phyloP scores from a whole-genome alignment of 2,113 vertebrate species.

The Montifringilla adamsi region DNA sequence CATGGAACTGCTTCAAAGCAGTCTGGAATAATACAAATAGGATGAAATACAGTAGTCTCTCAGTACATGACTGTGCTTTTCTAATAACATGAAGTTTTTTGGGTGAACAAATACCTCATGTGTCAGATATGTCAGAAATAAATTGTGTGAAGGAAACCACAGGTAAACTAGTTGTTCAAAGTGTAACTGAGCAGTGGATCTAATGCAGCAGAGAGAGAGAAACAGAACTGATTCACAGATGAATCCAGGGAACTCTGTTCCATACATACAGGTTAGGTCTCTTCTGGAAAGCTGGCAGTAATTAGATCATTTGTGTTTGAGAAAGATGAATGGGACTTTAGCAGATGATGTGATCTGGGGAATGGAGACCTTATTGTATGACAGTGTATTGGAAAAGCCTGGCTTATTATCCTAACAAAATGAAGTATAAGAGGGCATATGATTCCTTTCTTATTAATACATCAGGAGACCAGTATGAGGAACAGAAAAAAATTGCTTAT shows the following conservation, averaged over 20 bases:
- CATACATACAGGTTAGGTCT: neutral
- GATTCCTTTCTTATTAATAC: constrained; percentile 7
- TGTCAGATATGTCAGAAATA: neutral
- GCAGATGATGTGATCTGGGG: neutral
- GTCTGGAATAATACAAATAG: neutral
- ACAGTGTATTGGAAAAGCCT: neutral
- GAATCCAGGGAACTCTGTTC: neutral
- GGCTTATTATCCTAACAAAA: constrained; percentile 19
- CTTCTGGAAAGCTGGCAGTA: neutral
- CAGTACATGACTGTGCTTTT: neutral
- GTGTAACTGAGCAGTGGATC: neutral
- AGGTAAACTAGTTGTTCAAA: neutral
- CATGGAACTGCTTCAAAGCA: neutral
- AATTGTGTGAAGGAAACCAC: neutral
- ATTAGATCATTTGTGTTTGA: neutral
- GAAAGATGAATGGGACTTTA: neutral
- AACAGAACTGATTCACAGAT: neutral
- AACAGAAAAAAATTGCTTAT: constrained; percentile 38
- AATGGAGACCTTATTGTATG: neutral
- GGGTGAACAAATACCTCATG: neutral
- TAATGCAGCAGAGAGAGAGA: neutral
- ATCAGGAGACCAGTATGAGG: neutral
- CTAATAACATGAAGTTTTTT: neutral
- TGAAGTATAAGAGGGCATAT: neutral
- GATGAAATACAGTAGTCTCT: neutral